Base-by-base conservation (phyloP, 2,113 vertebrate species). In the Sapayoa aenigma region DNA sequence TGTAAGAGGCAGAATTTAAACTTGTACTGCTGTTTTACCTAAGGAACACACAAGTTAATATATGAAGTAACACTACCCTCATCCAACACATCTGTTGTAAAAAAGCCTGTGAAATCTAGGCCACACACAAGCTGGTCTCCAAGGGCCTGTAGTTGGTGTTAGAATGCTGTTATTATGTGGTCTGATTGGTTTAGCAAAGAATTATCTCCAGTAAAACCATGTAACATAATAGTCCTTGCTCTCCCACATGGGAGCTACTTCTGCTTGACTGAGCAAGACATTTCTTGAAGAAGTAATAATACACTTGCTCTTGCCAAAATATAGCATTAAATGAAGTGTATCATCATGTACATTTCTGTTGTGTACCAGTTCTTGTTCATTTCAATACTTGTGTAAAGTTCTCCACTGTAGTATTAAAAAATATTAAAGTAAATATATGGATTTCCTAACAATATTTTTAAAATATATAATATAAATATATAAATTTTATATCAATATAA, bases 71-170 rank as follows among this genome's bases (percentile, higher is more conserved):
- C 96, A 93, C 89, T 97, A 97, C 90, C 94, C 94, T 96, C 93
- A 84, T 96, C 96, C 97, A 95, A 91, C 90, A 96, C 97, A 98
- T 97, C 97, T 98, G 97, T 96, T 98, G 93, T 93, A 94, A 96
- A 96, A 93, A 94, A 97, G 85, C 90, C 92, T 94, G 31, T 96
- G 97, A 97, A 97, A 97, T 94, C 86, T 81, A 86, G 98, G 95
- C 98, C 98, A 98, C 98, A 98, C 97, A 98, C 97, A 96, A 92
- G 93, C 95, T 84, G 87, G 91, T 95, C 96, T 97, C 96, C 76
- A 68, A 96, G 96, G 95, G 81, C 87, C 96, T 96, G 81, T 95
- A 94, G 93, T 92, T 96, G 96, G 88, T 97, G 91, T 97, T 94
- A 97, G 93, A 96, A 97, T 96, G 94, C 95, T 97, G 97, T 97